phyloP scores from a whole-genome alignment of 35 echinoderm and acorn worm species.

The Chiridota heheva region DNA sequence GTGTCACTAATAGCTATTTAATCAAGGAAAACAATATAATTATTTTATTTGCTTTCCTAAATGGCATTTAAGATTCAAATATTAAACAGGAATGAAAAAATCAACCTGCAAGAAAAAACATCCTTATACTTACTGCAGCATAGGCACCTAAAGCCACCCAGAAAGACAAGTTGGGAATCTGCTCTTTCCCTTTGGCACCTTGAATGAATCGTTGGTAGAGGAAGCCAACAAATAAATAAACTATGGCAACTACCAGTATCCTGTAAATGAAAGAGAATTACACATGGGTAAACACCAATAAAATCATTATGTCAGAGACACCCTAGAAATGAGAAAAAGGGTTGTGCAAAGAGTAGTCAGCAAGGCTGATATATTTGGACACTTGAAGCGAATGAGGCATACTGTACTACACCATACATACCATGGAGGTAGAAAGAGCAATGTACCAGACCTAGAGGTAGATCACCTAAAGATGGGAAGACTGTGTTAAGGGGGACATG shows the following conservation, averaged over 20 bases:
- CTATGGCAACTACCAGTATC: constrained; percentile 33
- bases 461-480: no score
- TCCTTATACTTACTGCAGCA: constrained; percentile 74
- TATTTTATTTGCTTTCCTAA: no score
- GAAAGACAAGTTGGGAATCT: constrained; percentile 85
- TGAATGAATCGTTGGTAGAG: constrained; percentile 69
- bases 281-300: background rate
- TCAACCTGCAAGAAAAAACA: no score
- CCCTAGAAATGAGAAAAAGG: background rate
- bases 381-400: background rate
- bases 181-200: constrained; percentile 88
- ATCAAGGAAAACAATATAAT: no score
- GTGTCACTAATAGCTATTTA: no score
- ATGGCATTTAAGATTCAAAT: no score
- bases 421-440: background rate
- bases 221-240: constrained; percentile 77
- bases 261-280: constrained; percentile 34
- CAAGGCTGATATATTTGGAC: background rate
- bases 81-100: no score
- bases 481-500: no score
- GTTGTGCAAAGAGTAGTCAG: background rate
- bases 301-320: background rate
- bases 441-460: no score
- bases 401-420: background rate
- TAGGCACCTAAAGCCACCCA: constrained; percentile 87